Conservation (phyloP, 1,140 invertebrate genomes). For the Hycleus cichorii region DNA sequence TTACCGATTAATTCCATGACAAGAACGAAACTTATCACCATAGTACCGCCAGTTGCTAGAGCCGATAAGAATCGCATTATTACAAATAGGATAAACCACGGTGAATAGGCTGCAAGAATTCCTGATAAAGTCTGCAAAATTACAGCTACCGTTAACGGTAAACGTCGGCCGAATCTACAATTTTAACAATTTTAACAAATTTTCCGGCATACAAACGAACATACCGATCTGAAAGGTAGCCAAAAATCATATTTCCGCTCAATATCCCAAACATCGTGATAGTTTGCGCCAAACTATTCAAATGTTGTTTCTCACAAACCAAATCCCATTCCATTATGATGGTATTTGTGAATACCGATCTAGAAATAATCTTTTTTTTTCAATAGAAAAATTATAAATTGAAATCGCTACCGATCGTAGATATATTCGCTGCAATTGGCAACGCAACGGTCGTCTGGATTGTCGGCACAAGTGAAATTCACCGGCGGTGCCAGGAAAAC, state of each 20-base stretch:
- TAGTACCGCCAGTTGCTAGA: slow-evolving; percentile 63
- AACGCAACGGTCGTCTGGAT: slow-evolving; percentile 24
- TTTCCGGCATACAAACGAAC: too few relatives aligned
- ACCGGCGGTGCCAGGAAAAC: slow-evolving; percentile 36
- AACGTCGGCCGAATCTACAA: slow-evolving; percentile 57
- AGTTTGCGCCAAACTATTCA: slow-evolving; percentile 64
- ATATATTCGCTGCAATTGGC: slow-evolving; percentile 25
- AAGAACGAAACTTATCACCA: slow-evolving; percentile 68
- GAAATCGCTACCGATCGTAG: slow-evolving; percentile 29
- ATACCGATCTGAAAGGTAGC: slow-evolving; percentile 55
- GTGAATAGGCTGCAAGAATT: slow-evolving; percentile 54
- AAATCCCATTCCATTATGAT: slow-evolving; percentile 69
- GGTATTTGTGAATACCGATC: slow-evolving; percentile 56
- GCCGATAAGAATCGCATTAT: slow-evolving; percentile 61
- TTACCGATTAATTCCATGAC: slow-evolving; percentile 66
- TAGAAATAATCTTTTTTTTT: not conserved
- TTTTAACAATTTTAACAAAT: not conserved
- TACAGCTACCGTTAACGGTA: slow-evolving; percentile 57
- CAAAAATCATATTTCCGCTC: slow-evolving; percentile 64
- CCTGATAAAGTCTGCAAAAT: slow-evolving; percentile 57
- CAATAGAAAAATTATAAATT: not conserved
- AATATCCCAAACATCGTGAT: slow-evolving; percentile 70
- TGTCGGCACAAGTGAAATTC: slow-evolving; percentile 30
- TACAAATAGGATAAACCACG: slow-evolving; percentile 62
- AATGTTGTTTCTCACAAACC: slow-evolving; percentile 54